These are phyloP conservation scores for Alosa sapidissima DNA, from an alignment of 2,797 vertebrate genomes.

Conservation along the genomic window DNA sequence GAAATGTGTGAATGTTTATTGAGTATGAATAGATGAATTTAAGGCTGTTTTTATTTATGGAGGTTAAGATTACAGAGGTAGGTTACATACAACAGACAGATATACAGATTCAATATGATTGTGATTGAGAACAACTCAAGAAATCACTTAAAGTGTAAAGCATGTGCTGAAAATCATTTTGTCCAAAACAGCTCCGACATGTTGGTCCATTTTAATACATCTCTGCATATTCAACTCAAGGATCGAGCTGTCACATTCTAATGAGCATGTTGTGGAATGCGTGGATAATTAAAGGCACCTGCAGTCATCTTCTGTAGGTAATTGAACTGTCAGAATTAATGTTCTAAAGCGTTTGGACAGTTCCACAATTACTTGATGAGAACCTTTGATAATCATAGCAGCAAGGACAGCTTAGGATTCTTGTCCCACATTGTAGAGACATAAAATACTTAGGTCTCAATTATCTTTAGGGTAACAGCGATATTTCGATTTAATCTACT, in stretches of 20 bases:
- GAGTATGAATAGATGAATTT: background rate
- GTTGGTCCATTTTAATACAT: background rate
- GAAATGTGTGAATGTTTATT: background rate
- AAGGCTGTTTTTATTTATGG: no score
- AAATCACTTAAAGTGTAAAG: background rate
- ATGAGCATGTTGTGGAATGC: conserved; percentile 35
- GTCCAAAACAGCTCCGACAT: background rate
- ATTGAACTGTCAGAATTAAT: conserved; percentile 50
- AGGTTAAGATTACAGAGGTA: no score
- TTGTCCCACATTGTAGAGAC: conserved; percentile 41
- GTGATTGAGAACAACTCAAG: background rate
- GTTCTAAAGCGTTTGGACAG: conserved; percentile 40
- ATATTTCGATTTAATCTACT: conserved; percentile 17
- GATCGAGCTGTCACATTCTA: conserved; percentile 30
- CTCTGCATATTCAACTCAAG: background rate
- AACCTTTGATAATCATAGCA: conserved; percentile 46
- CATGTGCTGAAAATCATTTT: background rate
- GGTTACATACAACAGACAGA: background rate
- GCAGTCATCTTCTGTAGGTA: conserved; percentile 44
- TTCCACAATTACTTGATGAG: conserved; percentile 37
- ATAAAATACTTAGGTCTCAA: conserved; percentile 37
- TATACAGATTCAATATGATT: background rate
- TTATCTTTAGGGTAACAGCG: conserved; percentile 19
- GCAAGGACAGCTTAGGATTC: conserved; percentile 40
- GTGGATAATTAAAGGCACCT: conserved; percentile 51